A percentile compares a stretch with the other conserved stretches of the same genome.
Evolutionary conservation across 2,113 vertebrate genomes (phyloP).

Genomic region (Corythaixoides concolor): DNA sequence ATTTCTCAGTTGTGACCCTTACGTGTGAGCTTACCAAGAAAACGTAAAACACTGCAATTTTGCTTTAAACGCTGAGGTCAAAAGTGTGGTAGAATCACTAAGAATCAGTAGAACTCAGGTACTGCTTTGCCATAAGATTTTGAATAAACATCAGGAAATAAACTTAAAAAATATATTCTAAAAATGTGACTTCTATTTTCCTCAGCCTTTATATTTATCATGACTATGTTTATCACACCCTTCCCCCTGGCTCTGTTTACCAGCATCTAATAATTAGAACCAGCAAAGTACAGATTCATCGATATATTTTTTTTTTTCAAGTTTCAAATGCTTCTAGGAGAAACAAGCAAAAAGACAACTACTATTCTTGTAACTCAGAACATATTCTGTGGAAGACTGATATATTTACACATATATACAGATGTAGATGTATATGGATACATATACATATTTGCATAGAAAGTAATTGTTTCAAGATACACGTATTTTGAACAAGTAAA

Average conservation of each 20-base stretch:
- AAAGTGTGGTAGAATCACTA: background rate
- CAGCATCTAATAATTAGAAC: background rate
- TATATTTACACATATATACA: background rate
- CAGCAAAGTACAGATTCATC: background rate
- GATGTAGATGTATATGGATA: background rate
- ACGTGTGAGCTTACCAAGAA: background rate
- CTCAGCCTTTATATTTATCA: background rate
- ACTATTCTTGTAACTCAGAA: background rate
- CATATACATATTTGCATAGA: background rate
- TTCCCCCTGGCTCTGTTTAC: accelerated
- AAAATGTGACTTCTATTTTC: background rate
- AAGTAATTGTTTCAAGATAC: background rate
- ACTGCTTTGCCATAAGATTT: background rate
- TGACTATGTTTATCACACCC: background rate
- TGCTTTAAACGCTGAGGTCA: background rate
- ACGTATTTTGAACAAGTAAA: background rate
- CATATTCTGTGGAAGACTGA: background rate
- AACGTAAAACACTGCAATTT: background rate
- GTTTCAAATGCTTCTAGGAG: background rate
- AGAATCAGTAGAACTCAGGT: background rate
- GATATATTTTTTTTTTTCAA: background rate
- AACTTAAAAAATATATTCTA: background rate
- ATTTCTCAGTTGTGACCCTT: background rate
- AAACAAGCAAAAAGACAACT: background rate
- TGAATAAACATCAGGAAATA: background rate